Evolutionary conservation across 1,140 invertebrate species (phyloP), one percentile per base, ranked within the genome.

Genomic region (Sinella curviseta): DNA sequence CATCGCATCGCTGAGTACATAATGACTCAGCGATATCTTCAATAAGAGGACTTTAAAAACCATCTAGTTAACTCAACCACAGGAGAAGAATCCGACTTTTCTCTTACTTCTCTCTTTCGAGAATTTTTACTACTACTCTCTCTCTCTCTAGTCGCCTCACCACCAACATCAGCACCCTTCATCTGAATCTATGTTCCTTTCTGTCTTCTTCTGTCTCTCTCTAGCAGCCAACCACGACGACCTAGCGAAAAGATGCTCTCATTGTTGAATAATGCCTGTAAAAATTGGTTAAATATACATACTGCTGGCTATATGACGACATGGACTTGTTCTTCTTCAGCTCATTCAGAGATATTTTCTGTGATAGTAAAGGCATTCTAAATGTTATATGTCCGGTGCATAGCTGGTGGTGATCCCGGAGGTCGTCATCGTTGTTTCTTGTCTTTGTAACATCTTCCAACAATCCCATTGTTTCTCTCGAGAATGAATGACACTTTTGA

Each of bases 391-490:
- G 65, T 70, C 65, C 24, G 8, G 26, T 31, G 65, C 65, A 30
- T 70, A 33, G 65, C 31, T 70, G 65, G 65, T 70, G 65, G 65
- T 70, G 65, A 70, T 70, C 65, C 12, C 12, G 65, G 65, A 70
- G 65, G 65, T 70, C 65, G 65, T 70, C 65, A 70, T 70, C 65
- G 65, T 70, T n/a, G 57, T 65, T 65, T 65, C 24, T 8, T 65
- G 16, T 16, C 31, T 24, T 70, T 70, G 3, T 3, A 65, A 65
- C 57, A 70, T 70, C 28, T 30, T 33, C 65, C 65, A 70, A 70
- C 31, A 70, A 70, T 8, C 65, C 65, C 65, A 70, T 70, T 70
- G 65, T 70, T 70, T 70, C 14, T 24, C 31, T 33, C 24, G 55
- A n/a, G 65, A 70, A 70, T 70, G 31, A 70, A 70, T 70, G 65